These are phyloP conservation scores for Tetragonula carbonaria DNA, from an alignment of 2,888 invertebrate species.

Conservation along the genomic window DNA sequence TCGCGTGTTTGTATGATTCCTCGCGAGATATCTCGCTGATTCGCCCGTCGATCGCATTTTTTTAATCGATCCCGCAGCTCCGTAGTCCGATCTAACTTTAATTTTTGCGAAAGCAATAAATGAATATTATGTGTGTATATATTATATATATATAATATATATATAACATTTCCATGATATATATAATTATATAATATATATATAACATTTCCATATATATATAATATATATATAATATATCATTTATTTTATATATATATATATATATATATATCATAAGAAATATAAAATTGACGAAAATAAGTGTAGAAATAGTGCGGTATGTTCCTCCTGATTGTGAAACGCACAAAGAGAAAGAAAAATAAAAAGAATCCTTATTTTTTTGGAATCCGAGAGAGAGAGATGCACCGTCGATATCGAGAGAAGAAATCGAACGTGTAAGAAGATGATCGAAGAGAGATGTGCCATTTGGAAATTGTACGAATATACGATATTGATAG, in stretches of 20 bases:
- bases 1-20: neutral
- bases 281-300: neutral
- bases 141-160: neutral
- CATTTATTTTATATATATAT: conserved; percentile 6
- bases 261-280: conserved; percentile 20
- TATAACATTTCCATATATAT: conserved; percentile 19
- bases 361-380: conserved; percentile 20
- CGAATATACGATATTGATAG: too few species aligned
- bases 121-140: conserved; percentile 17
- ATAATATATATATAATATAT: conserved; percentile 35
- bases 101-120: conserved; percentile 14
- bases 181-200: neutral
- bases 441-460: too few species aligned
- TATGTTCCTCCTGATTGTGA: conserved; percentile 42
- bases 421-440: too few species aligned
- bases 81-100: conserved; percentile 7
- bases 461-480: too few species aligned
- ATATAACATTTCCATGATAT: too few species aligned
- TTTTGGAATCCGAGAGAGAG: conserved; percentile 27
- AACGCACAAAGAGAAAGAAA: conserved; percentile 37
- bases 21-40: neutral
- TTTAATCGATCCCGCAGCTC: neutral
- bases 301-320: conserved; percentile 30
- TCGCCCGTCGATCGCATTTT: neutral
- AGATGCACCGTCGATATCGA: neutral